Base-by-base conservation (phyloP, 1,140 invertebrate genomes). In the Metaphire vulgaris region DNA sequence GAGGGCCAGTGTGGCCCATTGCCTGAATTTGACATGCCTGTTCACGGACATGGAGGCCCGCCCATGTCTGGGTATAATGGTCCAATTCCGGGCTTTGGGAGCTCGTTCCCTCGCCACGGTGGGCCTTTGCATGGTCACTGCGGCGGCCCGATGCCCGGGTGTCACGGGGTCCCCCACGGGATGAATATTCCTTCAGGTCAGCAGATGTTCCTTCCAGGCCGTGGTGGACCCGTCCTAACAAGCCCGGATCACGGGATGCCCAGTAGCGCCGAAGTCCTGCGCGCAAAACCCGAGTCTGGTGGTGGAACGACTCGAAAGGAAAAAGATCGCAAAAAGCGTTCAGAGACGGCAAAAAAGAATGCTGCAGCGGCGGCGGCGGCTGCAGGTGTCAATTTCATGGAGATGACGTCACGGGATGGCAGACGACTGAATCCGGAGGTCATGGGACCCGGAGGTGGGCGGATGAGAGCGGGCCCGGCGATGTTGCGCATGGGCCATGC, bases 371-470 rank as follows among this genome's bases (percentile, higher is more conserved):
- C 67, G 31, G 67, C 67, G 0, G 69, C 69, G 33, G 33, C 31
- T 33, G 33, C 33, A 33, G 33, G 33, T n/a, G 26, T 73, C 15
- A 69, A 67, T 76, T 66, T 67, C 79, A 29, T 30, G 74, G 41
- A 15, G 56, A 65, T 0, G 41, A 6, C 29, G 33, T 29, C 74
- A 69, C 29, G 72, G 32, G 30, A 33, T n/a, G 79, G 78, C 41
- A 79, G 77, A n/a, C 79, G 80, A 26, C 82, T 83, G 80, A 81
- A 83, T 76, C 80, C 80, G 21, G 78, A 80, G 29, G 41, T 21
- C 6, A 56, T 56, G 41, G 78, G 69, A 65, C 79, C 32, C 33
- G 74, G 41, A 15, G 56, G 74, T 0, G 74, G 64, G 32, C 31
- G 56, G 33, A 74, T 31, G 72, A 71, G 30, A 31, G 33, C 30